phyloP scores from a whole-genome alignment of 2,113 vertebrate genomes.

The Prunella himalayana region DNA sequence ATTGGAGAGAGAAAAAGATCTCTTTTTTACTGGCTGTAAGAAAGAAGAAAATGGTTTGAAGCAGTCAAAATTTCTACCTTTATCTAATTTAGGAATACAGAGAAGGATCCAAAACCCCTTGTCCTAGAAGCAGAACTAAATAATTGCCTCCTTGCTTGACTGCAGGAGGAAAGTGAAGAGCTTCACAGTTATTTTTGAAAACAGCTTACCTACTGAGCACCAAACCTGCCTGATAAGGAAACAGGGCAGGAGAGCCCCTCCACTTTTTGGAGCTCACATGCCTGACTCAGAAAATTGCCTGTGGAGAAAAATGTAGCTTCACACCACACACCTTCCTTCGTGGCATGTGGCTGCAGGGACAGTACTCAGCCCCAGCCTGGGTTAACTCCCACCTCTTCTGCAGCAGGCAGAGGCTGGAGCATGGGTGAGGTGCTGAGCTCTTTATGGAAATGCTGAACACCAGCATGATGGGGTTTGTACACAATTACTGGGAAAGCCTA shows the following conservation, averaged over 20 bases:
- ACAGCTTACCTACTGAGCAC: background rate
- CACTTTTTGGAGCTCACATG: background rate
- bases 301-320: background rate
- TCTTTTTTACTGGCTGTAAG: background rate
- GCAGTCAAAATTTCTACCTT: background rate
- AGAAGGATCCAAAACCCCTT: background rate
- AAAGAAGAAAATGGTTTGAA: background rate
- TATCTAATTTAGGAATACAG: background rate
- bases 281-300: background rate
- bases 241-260: background rate
- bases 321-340: background rate
- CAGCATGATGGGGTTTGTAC: background rate
- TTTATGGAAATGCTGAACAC: background rate
- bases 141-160: background rate
- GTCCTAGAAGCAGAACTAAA: background rate
- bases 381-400: background rate
- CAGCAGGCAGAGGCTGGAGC: background rate
- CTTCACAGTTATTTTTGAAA: background rate
- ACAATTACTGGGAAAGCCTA: background rate
- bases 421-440: accelerated
- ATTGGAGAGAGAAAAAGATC: background rate
- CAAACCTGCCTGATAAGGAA: background rate
- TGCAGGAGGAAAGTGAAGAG: background rate
- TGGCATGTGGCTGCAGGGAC: background rate
- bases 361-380: accelerated